Evolutionary conservation across 2,797 vertebrate genomes (phyloP).

Genomic region (Gadopsis marmoratus): DNA sequence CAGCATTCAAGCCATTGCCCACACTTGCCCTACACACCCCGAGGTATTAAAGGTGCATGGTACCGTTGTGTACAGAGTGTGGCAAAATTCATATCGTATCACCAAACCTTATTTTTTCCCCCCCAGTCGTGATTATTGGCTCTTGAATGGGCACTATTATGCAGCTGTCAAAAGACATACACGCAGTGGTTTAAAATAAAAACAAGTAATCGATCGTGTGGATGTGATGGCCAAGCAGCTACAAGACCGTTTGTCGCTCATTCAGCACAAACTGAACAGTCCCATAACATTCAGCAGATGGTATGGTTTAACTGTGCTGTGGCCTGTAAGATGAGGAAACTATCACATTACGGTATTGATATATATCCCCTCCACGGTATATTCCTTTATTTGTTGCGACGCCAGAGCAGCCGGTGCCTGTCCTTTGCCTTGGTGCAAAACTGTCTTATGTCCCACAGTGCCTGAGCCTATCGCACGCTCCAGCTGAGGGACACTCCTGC

Average conservation of each 20-base stretch:
- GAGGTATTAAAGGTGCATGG: neutral
- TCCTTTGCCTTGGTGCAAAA: slow-evolving; percentile 12
- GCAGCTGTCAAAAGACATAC: neutral
- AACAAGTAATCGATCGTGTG: neutral
- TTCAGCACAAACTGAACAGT: neutral
- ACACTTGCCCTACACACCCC: neutral
- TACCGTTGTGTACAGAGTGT: neutral
- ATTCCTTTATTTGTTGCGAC: neutral
- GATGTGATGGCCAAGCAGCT: neutral
- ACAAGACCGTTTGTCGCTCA: neutral
- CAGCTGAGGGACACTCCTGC: slow-evolving; percentile 44
- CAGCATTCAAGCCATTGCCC: neutral
- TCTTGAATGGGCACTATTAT: neutral
- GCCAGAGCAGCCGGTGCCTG: neutral
- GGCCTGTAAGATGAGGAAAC: neutral
- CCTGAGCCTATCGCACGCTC: slow-evolving; percentile 71
- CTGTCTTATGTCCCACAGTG: slow-evolving; percentile 48
- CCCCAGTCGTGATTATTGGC: neutral
- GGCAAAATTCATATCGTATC: neutral
- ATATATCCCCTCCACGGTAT: neutral
- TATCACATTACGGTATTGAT: neutral
- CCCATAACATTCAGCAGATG: too few relatives aligned
- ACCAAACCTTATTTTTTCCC: neutral
- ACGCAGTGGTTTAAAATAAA: neutral
- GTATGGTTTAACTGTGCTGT: neutral